phyloP scores from a whole-genome alignment of 2,888 invertebrate genomes.

The Catotricha subobsoleta region DNA sequence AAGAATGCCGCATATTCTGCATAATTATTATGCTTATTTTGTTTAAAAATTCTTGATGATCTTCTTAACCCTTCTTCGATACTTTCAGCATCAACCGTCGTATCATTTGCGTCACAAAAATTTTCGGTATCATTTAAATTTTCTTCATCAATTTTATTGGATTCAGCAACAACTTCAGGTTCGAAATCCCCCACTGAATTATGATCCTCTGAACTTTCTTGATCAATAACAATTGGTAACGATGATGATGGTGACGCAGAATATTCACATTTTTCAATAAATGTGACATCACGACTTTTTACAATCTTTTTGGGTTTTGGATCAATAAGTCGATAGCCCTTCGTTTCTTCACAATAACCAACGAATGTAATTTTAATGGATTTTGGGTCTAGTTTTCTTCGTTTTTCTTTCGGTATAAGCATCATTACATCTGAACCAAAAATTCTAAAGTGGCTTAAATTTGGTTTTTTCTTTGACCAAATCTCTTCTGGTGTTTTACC shows the following conservation, averaged over 20 bases:
- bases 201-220: too few species aligned
- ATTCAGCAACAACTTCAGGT: not conserved
- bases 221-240: too few species aligned
- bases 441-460: conserved; percentile 17
- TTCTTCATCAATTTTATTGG: not conserved
- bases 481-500: conserved; percentile 18
- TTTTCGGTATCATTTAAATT: not conserved
- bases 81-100: not conserved
- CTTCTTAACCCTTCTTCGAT: not conserved
- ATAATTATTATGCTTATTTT: too few species aligned
- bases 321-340: conserved; percentile 14
- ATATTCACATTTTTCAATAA: not conserved
- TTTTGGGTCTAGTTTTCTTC: conserved; percentile 19
- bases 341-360: conserved; percentile 18
- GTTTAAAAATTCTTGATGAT: too few species aligned
- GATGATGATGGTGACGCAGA: too few species aligned
- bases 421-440: conserved; percentile 22
- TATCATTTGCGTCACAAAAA: not conserved
- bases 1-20: not conserved
- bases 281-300: conserved; percentile 7
- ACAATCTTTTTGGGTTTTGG: conserved; percentile 6
- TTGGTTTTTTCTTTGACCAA: conserved; percentile 19
- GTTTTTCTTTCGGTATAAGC: conserved; percentile 19
- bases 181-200: not conserved
- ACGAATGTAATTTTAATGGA: conserved; percentile 18